Evolutionary conservation across 2,888 invertebrate species (phyloP), one percentile per base, ranked within the genome.

Genomic region (Melikaiella ostensackeni): DNA sequence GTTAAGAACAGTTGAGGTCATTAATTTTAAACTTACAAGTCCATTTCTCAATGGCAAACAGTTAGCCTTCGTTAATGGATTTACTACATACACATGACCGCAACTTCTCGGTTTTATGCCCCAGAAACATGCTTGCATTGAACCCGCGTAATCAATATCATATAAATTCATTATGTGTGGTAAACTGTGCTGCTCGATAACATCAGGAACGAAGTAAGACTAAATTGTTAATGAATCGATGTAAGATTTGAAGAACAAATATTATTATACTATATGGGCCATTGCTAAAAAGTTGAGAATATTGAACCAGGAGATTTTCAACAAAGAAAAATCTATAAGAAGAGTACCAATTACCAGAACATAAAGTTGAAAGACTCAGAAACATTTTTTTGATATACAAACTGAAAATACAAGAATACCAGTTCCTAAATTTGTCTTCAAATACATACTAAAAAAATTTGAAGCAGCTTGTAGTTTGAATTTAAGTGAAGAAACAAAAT

Each of bases 71-170:
- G 50, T 70, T 50, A 70, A 70, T 70, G 27, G 30, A 50, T 33
- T 33, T 21, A 70, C 11, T 50, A 13, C n/a, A 50, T 3, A 50
- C 5, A 55, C 33, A 61, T 62, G 75, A 55, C 38, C 79, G 79
- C 76, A 77, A 75, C 75, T 80, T 81, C 80, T 77, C 75, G 75
- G 76, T 80, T 79, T 77, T 82, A 82, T 81, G 77, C 79, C 84
- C 80, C 77, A 79, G 76, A 81, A 62, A 59, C 66, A 62, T 55
- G 75, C 80, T 82, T 80, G 81, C 84, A 86, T 86, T 81, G 82
- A 86, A 82, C 81, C 77, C 59, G 76, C 75, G 33, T 35, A 85
- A 88, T 89, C 89, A 82, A 89, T 89, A 85, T 73, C 57, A 80
- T 79, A 81, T 84, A 79, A 86, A 87, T 88, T 86, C 76, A 83